Evolutionary conservation across 2,888 invertebrate species (phyloP).

Genomic region (Agrochola macilenta): DNA sequence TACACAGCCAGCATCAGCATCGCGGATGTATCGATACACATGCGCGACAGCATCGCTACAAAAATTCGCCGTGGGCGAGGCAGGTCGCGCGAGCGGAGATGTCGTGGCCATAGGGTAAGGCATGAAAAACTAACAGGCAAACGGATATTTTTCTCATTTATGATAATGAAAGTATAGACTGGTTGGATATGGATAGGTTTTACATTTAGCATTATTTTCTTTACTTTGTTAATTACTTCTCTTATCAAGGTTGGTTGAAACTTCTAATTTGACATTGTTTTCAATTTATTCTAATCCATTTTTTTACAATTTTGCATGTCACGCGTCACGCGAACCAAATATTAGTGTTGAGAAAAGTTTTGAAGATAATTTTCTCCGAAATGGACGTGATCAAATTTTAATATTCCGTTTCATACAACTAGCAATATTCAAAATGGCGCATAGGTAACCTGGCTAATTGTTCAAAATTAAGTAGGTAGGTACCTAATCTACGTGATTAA

Average conservation of each 20-base stretch:
- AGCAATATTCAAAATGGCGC: slow-evolving; percentile 6
- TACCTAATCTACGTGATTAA: not conserved
- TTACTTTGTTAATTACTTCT: not conserved
- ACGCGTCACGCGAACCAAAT: slow-evolving; percentile 33
- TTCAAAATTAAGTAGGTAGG: slow-evolving; percentile 4
- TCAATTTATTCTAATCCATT: not conserved
- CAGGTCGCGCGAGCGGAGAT: no score
- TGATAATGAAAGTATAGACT: no score
- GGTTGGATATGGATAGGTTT: no score
- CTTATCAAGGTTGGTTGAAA: not conserved
- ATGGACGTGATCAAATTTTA: slow-evolving; percentile 13
- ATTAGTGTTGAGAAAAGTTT: slow-evolving; percentile 36
- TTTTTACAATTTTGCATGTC: not conserved
- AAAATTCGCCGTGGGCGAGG: no score
- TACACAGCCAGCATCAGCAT: no score
- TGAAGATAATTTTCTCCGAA: slow-evolving; percentile 22
- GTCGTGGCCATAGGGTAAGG: no score
- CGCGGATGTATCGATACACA: no score
- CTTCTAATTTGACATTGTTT: not conserved
- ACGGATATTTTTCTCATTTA: no score
- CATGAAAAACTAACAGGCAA: no score
- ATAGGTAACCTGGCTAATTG: not conserved
- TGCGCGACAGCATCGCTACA: no score
- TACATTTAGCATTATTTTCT: no score
- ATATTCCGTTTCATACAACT: slow-evolving; percentile 6